Evolutionary conservation across 2,888 invertebrate species (phyloP), one percentile per base, ranked within the genome.

Genomic region (Heterodera filipjevi): DNA sequence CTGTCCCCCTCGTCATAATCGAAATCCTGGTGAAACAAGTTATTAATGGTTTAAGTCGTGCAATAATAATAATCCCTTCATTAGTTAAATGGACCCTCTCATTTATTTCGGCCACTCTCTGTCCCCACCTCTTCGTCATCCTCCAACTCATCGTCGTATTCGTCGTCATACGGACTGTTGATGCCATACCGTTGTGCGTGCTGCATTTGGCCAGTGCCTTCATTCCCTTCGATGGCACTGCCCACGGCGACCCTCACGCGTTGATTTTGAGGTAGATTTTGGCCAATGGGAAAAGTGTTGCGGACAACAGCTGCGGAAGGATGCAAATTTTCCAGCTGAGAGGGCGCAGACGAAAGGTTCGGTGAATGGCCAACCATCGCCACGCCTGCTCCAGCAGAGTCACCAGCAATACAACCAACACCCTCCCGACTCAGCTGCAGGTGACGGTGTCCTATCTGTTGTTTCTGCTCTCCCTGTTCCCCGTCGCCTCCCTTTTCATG

Each of bases 101-200:
- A n/a, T n/a, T n/a, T n/a, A n/a, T n/a, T n/a, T n/a, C n/a, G n/a
- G n/a, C n/a, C n/a, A n/a, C n/a, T n/a, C n/a, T n/a, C n/a, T n/a
- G n/a, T n/a, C n/a, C n/a, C 46, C n/a, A 71, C 72, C 77, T 77
- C 77, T 3, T 78, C 59, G 35, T 78, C 78, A 16, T 78, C 78
- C 32, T 76, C 76, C 68, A 68, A 33, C 14, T 78, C 78, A 27
- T 78, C 78, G 27, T 66, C 64, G 49, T 77, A 73, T 2, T 59
- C 59, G 27, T 68, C 68, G 8, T 68, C 68, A 22, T 35, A 68
- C 33, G 68, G 68, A 19, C 32, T 68, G 68, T 68, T 68, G 33
- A 68, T 5, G 68, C 68, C 33, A 5, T 32, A 35, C 8, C 33
- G 68, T 16, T 16, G 8, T 27, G 39, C 22, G 12, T 71, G 39